Percentiles rank a stretch among this genome's conserved stretches.
phyloP scores from a whole-genome alignment of 2,888 invertebrate species.

The Scrobipalpa atriplicella region DNA sequence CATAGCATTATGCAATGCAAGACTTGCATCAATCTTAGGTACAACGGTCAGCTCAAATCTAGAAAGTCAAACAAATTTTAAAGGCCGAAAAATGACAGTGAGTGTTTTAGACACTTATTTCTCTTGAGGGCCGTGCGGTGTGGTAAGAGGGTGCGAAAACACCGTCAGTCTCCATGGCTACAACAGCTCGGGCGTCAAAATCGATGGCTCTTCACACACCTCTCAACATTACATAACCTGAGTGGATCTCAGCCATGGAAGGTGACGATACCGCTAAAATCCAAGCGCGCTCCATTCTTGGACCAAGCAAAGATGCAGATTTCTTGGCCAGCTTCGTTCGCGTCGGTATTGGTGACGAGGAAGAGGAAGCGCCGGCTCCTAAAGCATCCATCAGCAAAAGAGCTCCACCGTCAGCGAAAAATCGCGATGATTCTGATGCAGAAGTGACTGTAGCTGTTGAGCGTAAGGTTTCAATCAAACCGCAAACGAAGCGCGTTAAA shows the following conservation, averaged over 20 bases:
- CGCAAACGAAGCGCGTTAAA: slow-evolving; percentile 60
- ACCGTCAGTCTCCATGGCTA: slow-evolving; percentile 70
- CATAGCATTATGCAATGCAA: not conserved
- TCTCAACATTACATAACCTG: slow-evolving; percentile 59
- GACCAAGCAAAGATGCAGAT: slow-evolving; percentile 87
- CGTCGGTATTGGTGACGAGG: slow-evolving; percentile 84
- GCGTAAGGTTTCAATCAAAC: slow-evolving; percentile 65
- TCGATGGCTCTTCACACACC: slow-evolving; percentile 65
- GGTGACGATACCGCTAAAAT: slow-evolving; percentile 69
- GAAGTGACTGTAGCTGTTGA: slow-evolving; percentile 61
- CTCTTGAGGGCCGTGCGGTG: not conserved
- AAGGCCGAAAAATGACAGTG: not conserved
- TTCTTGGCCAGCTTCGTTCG: slow-evolving; percentile 91
- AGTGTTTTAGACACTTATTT: not conserved
- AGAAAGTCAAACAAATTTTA: not conserved
- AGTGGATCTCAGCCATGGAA: slow-evolving; percentile 46
- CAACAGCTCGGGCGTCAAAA: slow-evolving; percentile 75
- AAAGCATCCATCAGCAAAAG: slow-evolving; percentile 75
- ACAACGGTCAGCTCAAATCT: not conserved
- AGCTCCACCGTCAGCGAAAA: slow-evolving; percentile 62
- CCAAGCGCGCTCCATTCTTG: slow-evolving; percentile 84
- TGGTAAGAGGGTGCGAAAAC: slow-evolving; percentile 69
- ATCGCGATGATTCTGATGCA: slow-evolving; percentile 54
- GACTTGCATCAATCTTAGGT: not conserved
- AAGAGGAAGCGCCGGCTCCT: slow-evolving; percentile 71